Conservation (phyloP, 2,113 vertebrate genomes). For the Perognathus longimembris region DNA sequence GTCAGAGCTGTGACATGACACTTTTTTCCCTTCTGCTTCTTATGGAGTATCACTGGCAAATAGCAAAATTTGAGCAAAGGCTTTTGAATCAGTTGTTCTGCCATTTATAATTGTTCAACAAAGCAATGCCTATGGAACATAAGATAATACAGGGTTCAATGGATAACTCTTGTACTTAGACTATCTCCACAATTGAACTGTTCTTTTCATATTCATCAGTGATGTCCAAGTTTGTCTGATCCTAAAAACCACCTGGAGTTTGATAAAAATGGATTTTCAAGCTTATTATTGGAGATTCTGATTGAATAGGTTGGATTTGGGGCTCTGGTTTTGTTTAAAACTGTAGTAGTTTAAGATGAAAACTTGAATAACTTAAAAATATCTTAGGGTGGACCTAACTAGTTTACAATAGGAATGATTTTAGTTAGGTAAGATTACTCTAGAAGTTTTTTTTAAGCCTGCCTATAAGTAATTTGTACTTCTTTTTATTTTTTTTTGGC, state of each 20-base stretch:
- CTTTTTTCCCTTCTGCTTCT: background rate
- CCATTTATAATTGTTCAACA: conserved; percentile 42
- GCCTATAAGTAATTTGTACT: background rate
- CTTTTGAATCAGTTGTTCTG: conserved; percentile 47
- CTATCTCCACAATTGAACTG: conserved; percentile 9
- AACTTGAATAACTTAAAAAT: conserved; percentile 51
- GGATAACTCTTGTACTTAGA: background rate
- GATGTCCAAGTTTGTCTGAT: conserved; percentile 32
- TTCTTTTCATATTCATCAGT: background rate
- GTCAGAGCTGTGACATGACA: conserved; percentile 90
- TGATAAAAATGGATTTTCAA: conserved; percentile 33
- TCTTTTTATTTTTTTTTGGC: background rate
- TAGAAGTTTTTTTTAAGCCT: background rate
- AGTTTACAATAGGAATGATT: conserved; percentile 3
- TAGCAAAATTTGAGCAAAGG: conserved; percentile 23
- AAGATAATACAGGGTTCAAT: conserved; percentile 10
- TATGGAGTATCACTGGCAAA: background rate
- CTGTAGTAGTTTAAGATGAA: conserved; percentile 27
- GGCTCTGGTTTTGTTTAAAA: background rate
- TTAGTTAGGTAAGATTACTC: conserved; percentile 25
- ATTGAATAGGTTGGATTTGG: background rate
- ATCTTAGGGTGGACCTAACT: background rate
- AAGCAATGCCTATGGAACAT: conserved; percentile 28
- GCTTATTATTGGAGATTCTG: conserved; percentile 3
- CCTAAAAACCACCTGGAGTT: conserved; percentile 33